Percentiles rank a stretch among this genome's conserved stretches.
Evolutionary conservation across 2,888 invertebrate species (phyloP).

Genomic region (Chloroclystis v-ata): DNA sequence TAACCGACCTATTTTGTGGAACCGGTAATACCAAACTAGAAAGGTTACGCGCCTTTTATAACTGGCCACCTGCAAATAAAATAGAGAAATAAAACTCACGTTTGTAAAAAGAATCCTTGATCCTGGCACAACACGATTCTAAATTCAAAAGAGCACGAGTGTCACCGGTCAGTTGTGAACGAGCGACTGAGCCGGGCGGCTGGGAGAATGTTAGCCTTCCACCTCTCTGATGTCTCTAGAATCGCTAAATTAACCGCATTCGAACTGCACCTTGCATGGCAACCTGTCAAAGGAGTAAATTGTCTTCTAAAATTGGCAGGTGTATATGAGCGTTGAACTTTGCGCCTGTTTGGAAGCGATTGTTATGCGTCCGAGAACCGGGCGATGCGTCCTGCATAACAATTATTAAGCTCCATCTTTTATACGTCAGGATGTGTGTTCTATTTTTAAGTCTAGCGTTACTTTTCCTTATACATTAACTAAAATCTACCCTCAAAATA

Average conservation of each 20-base stretch:
- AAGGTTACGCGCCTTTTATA: not conserved
- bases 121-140: conserved; percentile 54
- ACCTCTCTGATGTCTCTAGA: conserved; percentile 56
- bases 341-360: conserved; percentile 57
- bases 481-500: no score
- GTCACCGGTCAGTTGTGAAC: conserved; percentile 27
- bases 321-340: conserved; percentile 72
- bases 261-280: conserved; percentile 44
- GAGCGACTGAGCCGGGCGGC: conserved; percentile 61
- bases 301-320: conserved; percentile 53
- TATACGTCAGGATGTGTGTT: conserved; percentile 19
- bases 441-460: conserved; percentile 9
- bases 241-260: conserved; percentile 52
- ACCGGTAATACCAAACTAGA: conserved; percentile 9
- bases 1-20: conserved; percentile 1
- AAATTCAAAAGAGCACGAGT: conserved; percentile 33
- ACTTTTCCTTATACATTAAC: not conserved
- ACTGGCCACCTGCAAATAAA: not conserved
- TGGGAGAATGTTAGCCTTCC: conserved; percentile 70
- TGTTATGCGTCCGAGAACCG: conserved; percentile 46
- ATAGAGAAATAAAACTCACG: conserved; percentile 18
- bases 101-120: conserved; percentile 36
- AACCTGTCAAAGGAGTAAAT: conserved; percentile 36
- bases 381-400: conserved; percentile 50
- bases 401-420: conserved; percentile 40